Conservation (phyloP, 2,888 invertebrate genomes). For the Dioctria rufipes region DNA sequence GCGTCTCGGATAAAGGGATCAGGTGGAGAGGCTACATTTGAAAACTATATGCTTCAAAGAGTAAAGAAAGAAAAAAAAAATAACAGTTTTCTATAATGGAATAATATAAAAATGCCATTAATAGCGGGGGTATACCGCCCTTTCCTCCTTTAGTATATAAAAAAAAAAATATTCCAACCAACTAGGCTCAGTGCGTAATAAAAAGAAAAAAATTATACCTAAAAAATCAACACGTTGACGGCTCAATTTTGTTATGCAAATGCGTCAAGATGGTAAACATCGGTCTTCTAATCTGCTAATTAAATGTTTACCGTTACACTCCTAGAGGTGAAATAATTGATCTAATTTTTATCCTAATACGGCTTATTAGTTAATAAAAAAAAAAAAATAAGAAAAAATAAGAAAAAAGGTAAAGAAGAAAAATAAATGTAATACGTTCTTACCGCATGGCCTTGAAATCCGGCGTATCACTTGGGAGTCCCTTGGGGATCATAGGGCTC, state of each 20-base stretch:
- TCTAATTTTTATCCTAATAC: neutral
- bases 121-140: too few relatives aligned
- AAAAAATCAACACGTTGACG: neutral
- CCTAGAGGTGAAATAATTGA: neutral
- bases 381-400: conserved; percentile 6
- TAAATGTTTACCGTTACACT: neutral
- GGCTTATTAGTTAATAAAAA: neutral
- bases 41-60: too few relatives aligned
- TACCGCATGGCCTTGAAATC: conserved; percentile 64
- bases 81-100: too few relatives aligned
- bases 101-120: too few relatives aligned
- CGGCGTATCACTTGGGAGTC: conserved; percentile 62
- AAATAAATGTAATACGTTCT: conserved; percentile 12
- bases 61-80: too few relatives aligned
- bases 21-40: too few relatives aligned
- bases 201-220: neutral
- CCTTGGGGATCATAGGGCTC: conserved; percentile 63
- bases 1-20: too few relatives aligned
- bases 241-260: neutral
- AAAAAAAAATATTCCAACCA: too few relatives aligned
- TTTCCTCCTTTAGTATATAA: too few relatives aligned
- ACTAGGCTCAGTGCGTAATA: too few relatives aligned
- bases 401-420: neutral
- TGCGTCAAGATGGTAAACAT: neutral
- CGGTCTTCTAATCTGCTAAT: neutral